Conservation (phyloP, 2,888 invertebrate species). For the Macroteleia sp. region DNA sequence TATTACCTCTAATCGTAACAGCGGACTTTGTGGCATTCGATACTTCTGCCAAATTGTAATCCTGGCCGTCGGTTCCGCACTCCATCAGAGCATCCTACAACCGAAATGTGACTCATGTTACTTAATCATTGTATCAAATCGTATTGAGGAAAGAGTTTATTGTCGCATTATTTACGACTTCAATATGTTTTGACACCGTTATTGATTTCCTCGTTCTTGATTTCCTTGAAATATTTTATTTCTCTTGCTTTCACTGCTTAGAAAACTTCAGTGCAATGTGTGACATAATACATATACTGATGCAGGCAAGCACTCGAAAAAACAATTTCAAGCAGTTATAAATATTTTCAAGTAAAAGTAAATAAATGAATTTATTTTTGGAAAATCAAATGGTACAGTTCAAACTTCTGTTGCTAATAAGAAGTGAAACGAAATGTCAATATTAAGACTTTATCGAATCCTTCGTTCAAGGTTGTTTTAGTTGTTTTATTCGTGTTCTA, state of each 20-base stretch:
- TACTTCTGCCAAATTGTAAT: constrained; percentile 72
- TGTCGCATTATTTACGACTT: constrained; percentile 17
- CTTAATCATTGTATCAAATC: background rate
- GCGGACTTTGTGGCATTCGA: constrained; percentile 72
- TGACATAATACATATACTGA: constrained; percentile 24
- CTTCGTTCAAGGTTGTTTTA: too few species aligned
- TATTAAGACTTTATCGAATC: too few species aligned
- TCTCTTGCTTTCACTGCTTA: constrained; percentile 26
- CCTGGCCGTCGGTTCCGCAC: constrained; percentile 74
- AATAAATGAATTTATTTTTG: background rate
- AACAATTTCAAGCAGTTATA: background rate
- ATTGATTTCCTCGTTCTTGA: constrained; percentile 33
- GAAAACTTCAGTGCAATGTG: constrained; percentile 5
- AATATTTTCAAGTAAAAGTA: background rate
- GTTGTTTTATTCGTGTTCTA: too few species aligned
- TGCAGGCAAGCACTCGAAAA: background rate
- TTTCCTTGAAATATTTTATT: constrained; percentile 46
- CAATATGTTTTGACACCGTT: constrained; percentile 18
- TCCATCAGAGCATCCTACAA: constrained; percentile 80
- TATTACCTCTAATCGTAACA: constrained; percentile 75
- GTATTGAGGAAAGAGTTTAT: constrained; percentile 14
- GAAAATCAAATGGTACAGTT: too few species aligned
- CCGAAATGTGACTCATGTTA: constrained; percentile 7
- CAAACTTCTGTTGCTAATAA: too few species aligned
- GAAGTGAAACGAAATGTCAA: too few species aligned